Evolutionary conservation across 2,113 vertebrate genomes (phyloP), one percentile per base, ranked within the genome.

Genomic region (Dipodomys spectabilis): DNA sequence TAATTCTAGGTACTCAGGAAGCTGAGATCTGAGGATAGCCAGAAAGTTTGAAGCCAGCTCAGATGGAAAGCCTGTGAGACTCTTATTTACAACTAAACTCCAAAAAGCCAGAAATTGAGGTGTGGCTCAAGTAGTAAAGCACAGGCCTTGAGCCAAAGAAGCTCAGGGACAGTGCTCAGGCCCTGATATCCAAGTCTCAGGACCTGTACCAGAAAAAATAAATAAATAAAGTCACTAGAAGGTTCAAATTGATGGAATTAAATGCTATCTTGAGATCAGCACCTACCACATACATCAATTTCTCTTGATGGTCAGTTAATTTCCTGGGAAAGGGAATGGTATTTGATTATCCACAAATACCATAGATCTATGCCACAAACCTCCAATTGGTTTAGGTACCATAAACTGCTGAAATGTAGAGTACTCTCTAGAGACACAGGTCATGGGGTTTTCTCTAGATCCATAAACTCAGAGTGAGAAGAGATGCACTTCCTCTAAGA

Each of bases 401-500:
- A 78, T 39, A 44, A 74, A 73, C 30, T 35, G 53, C n/a, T 16
- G 23, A 77, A 83, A 5, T 0, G 9, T 20, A 22, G 28, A 39
- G 1, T 1, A 62, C 44, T 30, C 53, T 80, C 82, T 22, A 49
- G 5, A 53, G 39, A 45, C 53, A 22, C 23, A n/a, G 6, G 60
- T 18, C 67, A 74, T 3, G 49, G 74, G 18, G 1, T 8, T 82
- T 82, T 45, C 68, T 65, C 18, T 20, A 45, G 22, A 95, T 25
- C 30, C 62, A 79, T 16, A 85, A 39, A 69, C 9, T 86, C 25
- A 69, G 72, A 92, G 28, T 64, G 32, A 10, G 30, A 91, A 90
- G 11, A 92, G 49, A 65, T 22, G 71, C 30, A 73, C 35, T 93
- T 79, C 78, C 39, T 86, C 72, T 32, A 91, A 88, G 62, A 62